These are phyloP conservation scores for Gallirallus australis DNA, from an alignment of 2,797 vertebrate species.

Conservation along the genomic window DNA sequence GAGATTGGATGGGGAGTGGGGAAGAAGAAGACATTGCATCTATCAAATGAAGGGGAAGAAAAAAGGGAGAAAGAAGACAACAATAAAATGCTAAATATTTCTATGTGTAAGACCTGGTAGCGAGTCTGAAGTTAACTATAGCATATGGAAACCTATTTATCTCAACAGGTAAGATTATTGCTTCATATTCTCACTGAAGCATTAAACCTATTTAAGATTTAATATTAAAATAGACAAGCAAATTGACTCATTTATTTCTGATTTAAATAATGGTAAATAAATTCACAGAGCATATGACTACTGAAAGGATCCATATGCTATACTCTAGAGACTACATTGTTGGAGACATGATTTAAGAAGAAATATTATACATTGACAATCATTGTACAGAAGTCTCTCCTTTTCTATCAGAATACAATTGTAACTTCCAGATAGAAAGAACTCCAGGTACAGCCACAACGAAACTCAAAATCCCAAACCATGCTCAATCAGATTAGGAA, in stretches of 20 bases:
- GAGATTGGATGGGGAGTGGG: not conserved
- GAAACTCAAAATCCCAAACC: not conserved
- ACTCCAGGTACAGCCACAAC: not conserved
- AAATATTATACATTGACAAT: not conserved
- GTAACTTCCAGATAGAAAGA: not conserved
- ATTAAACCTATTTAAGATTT: not conserved
- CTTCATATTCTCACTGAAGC: not conserved
- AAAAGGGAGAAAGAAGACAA: not conserved
- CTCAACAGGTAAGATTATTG: not conserved
- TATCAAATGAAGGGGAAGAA: not conserved
- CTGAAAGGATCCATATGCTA: not conserved
- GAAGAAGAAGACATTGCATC: not conserved
- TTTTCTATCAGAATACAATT: not conserved
- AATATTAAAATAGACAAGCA: not conserved
- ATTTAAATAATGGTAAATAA: too few relatives aligned
- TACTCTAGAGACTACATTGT: not conserved
- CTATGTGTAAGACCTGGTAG: not conserved
- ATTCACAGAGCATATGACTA: not conserved
- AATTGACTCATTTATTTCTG: too few relatives aligned
- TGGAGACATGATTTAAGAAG: not conserved
- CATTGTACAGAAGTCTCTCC: not conserved
- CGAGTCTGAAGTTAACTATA: not conserved
- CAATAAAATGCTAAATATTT: not conserved
- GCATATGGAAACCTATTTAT: not conserved
- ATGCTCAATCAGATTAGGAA: not conserved